These are phyloP conservation scores for Nysson spinosus DNA, from an alignment of 2,888 invertebrate genomes.

Conservation along the genomic window DNA sequence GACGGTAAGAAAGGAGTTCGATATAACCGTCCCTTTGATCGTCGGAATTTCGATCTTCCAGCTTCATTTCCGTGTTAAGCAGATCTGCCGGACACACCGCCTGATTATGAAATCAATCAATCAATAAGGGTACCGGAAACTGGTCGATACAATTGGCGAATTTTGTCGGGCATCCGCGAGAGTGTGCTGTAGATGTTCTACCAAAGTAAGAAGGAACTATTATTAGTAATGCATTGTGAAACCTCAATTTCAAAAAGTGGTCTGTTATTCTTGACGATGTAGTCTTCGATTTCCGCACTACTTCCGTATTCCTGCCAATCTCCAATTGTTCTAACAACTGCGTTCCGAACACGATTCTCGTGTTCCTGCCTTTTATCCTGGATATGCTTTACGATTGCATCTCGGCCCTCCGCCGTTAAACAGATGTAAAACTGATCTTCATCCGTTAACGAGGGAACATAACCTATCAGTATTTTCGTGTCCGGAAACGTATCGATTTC, in stretches of 20 bases:
- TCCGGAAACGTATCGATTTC: constrained; percentile 74
- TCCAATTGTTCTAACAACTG: constrained; percentile 80
- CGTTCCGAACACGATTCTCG: constrained; percentile 76
- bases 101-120: constrained; percentile 43
- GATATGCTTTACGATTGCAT: constrained; percentile 75
- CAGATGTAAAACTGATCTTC: constrained; percentile 86
- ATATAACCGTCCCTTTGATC: constrained; percentile 84
- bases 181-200: too few relatives aligned
- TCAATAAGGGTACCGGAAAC: too few relatives aligned
- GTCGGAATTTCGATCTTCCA: constrained; percentile 79
- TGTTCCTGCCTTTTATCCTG: constrained; percentile 61
- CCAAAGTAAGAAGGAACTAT: neutral
- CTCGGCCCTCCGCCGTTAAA: constrained; percentile 80
- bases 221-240: constrained; percentile 66
- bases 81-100: constrained; percentile 54
- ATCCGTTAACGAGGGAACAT: constrained; percentile 82
- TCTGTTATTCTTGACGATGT: constrained; percentile 79
- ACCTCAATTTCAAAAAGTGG: constrained; percentile 84
- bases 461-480: constrained; percentile 81
- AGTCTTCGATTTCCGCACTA: constrained; percentile 81
- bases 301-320: constrained; percentile 83
- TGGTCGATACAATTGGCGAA: too few relatives aligned
- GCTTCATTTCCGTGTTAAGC: constrained; percentile 73
- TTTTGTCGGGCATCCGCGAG: too few relatives aligned
- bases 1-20: constrained; percentile 80